Conservation (phyloP, 2,888 invertebrate genomes). For the Esperia sulphurella region DNA sequence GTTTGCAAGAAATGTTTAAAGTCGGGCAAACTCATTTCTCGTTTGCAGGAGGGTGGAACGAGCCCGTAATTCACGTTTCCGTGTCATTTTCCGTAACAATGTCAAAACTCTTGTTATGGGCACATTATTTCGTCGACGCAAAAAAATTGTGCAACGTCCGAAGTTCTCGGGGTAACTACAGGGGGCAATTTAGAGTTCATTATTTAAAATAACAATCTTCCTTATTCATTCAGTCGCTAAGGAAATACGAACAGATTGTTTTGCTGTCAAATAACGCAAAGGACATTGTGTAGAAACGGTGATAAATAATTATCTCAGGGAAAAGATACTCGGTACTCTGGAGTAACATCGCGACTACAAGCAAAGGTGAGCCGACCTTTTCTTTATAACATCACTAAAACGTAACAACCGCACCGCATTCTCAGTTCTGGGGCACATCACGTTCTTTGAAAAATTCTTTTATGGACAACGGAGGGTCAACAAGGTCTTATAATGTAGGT, state of each 20-base stretch:
- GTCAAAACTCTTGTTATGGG: slow-evolving; percentile 48
- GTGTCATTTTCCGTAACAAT: slow-evolving; percentile 55
- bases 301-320: slow-evolving; percentile 14
- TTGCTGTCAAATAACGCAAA: slow-evolving; percentile 13
- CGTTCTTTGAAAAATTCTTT: slow-evolving; percentile 38
- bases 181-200: slow-evolving; percentile 3
- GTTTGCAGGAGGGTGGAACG: slow-evolving; percentile 38
- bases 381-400: slow-evolving; percentile 53
- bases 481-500: slow-evolving; percentile 21
- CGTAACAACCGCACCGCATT: slow-evolving; percentile 41
- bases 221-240: slow-evolving; percentile 6
- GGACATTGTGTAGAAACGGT: slow-evolving; percentile 4
- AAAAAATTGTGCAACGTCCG: slow-evolving; percentile 14
- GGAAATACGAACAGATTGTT: slow-evolving; percentile 10
- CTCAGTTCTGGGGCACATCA: slow-evolving; percentile 28
- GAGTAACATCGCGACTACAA: slow-evolving; percentile 17
- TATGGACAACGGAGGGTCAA: slow-evolving; percentile 33
- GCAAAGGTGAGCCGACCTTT: slow-evolving; percentile 40
- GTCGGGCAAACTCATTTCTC: slow-evolving; percentile 51
- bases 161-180: not conserved
- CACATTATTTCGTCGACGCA: slow-evolving; percentile 38
- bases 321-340: slow-evolving; percentile 13
- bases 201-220: slow-evolving; percentile 11
- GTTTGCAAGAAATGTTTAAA: slow-evolving; percentile 51
- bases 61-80: slow-evolving; percentile 51